These are phyloP conservation scores for Misgurnus mizolepis DNA, from an alignment of 2,113 vertebrate species.

Conservation along the genomic window DNA sequence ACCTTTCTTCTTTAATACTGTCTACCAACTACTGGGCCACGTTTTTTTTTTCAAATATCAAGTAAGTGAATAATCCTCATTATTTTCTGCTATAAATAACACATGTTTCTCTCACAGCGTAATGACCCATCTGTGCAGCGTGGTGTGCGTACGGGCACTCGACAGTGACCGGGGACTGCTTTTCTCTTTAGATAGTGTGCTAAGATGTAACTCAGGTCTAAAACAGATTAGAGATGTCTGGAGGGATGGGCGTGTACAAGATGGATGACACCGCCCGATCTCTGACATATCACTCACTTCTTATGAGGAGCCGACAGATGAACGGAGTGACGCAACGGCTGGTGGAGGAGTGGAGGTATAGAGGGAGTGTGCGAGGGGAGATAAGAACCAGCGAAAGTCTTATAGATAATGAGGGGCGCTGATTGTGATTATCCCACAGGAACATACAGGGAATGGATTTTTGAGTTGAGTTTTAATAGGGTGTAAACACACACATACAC, in stretches of 20 bases:
- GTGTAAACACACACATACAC: not conserved
- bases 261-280: conserved; percentile 27
- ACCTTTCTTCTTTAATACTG: not conserved
- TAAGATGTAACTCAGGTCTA: conserved; percentile 7
- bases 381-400: conserved; percentile 33
- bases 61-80: conserved; percentile 24
- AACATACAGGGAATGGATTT: conserved; percentile 5
- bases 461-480: conserved; percentile 14
- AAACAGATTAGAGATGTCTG: conserved; percentile 39
- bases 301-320: conserved; percentile 27
- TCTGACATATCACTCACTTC: conserved; percentile 34
- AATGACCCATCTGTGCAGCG: conserved; percentile 38
- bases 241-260: conserved; percentile 30
- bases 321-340: conserved; percentile 36
- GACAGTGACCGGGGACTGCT: not conserved
- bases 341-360: conserved; percentile 36
- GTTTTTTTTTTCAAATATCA: conserved; percentile 9
- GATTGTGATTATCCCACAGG: conserved; percentile 23
- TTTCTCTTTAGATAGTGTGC: conserved; percentile 36
- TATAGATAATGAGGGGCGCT: conserved; percentile 34
- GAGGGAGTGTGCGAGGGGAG: conserved; percentile 38
- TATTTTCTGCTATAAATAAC: conserved; percentile 33
- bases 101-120: conserved; percentile 8
- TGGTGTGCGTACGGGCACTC: not conserved
- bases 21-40: not conserved